Base-by-base conservation (phyloP, 2,888 invertebrate genomes). In the Nymphalis c-album region DNA sequence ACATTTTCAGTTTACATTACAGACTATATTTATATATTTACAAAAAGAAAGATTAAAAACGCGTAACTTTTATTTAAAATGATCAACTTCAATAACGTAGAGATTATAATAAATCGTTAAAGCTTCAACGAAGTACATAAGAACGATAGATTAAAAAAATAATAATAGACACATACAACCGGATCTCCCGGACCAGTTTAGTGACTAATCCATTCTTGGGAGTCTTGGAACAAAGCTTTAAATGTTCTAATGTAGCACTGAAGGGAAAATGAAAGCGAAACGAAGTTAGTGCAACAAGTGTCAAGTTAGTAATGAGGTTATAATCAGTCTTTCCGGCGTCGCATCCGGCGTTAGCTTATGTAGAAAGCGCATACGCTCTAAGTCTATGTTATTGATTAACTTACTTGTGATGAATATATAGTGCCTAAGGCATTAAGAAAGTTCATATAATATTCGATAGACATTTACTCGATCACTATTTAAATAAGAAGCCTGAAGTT, bases 321-420 rank as follows among this genome's bases (percentile, higher is more conserved):
- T 87, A 86, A 87, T 86, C 80, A 82, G 81, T 83, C 86, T 84
- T 88, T 87, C 87, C 86, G 86, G 80, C 78, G 76, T 70, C 71
- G 74, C 74, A 76, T 82, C 80, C 81, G 82, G 81, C 80, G 81
- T 74, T 75, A 72, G 74, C 77, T 79, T 59, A 66, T 59, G 64
- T 72, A 68, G 69, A 72, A 69, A 67, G 64, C 68, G 61, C 51
- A 67, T 59, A 46, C 16, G 45, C 60, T 47, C n/a, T 40, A n/a
- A 57, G 18, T 57, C 57, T 57, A 57, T 57, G 40, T 40, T 5
- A 35, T 40, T 57, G 40, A 57, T 57, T 18, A 57, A 57, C 35
- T 57, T 57, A 57, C 13, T 35, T 17, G 53, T 2, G 53, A 40
- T 40, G 13, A 40, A 40, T 55, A 31, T 26, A 7, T 55, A n/a